Base-by-base conservation (phyloP, 2,797 vertebrate species). In the Percopsis omiscomaycus region DNA sequence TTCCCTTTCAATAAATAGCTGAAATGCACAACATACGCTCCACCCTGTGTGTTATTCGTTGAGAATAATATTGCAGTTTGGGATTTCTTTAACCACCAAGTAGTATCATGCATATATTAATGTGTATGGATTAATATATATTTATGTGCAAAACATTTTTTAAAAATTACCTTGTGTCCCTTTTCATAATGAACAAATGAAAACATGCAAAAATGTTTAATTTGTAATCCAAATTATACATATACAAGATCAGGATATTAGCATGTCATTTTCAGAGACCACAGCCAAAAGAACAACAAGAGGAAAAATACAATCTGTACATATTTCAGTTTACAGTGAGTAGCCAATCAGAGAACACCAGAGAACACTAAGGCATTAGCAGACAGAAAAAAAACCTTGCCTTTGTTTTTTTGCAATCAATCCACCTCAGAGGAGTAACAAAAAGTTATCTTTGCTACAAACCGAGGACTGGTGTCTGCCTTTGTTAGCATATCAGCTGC, bases 181-280 rank as follows among this genome's bases (percentile, higher is more conserved):
- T 93, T 91, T 9, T 46, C 91, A 93, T 93, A 95, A 93, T 82
- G 79, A 51, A 94, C 92, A 96, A 96, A 94, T 97, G 95, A 95
- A 97, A 98, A 98, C 97, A 98, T 98, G 97, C 97, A 98, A 98
- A 96, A 94, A 92, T 48, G 93, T 95, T 97, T 95, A 94, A 94
- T 95, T 91, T 94, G 94, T 96, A 96, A 94, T 95, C 93, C 94
- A 98, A 97, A 95, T 95, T 92, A 96, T 95, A 97, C 94, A 96
- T 94, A 94, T 94, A 98, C 94, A 87, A 94, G 94, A 94, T 94
- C 91, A 88, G 92, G 93, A 94, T 92, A 93, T 93, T 92, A 93
- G 93, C 89, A 94, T 94, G 93, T 94, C 89, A 83, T 85, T 84
- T 92, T 93, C 90, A 93, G 91, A 94, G 94, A 95, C 92, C 95